Evolutionary conservation across 2,888 invertebrate species (phyloP).

Genomic region (Phania funesta): DNA sequence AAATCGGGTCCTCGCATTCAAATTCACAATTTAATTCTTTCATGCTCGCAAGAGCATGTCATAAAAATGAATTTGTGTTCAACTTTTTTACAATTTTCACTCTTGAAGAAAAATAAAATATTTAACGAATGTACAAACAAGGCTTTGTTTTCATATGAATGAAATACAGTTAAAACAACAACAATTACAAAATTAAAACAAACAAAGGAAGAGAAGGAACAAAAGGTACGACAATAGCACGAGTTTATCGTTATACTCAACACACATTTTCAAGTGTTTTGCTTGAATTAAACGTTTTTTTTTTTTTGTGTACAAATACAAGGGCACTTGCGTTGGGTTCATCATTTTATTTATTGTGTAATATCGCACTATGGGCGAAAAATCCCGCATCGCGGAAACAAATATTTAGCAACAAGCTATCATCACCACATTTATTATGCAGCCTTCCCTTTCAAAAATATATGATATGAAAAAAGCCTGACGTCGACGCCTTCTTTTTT

Average conservation of each 20-base stretch:
- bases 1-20: too few species aligned
- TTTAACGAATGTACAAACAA: constrained; percentile 28
- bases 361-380: too few species aligned
- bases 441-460: too few species aligned
- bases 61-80: constrained; percentile 21
- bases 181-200: constrained; percentile 24
- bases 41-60: too few species aligned
- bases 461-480: too few species aligned
- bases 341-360: not conserved
- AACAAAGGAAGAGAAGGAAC: not conserved
- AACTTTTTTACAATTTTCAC: not conserved
- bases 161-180: constrained; percentile 2
- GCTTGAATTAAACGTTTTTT: constrained; percentile 33
- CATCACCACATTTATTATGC: too few species aligned
- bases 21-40: too few species aligned
- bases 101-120: not conserved
- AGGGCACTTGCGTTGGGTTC: not conserved
- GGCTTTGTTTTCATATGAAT: not conserved
- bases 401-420: too few species aligned
- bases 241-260: not conserved
- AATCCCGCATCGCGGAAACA: too few species aligned
- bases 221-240: not conserved
- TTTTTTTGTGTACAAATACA: constrained; percentile 8
- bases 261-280: constrained; percentile 19
- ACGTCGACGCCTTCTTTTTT: too few species aligned